phyloP scores from a whole-genome alignment of 2,113 vertebrate genomes.

The Aleadryas rufinucha region DNA sequence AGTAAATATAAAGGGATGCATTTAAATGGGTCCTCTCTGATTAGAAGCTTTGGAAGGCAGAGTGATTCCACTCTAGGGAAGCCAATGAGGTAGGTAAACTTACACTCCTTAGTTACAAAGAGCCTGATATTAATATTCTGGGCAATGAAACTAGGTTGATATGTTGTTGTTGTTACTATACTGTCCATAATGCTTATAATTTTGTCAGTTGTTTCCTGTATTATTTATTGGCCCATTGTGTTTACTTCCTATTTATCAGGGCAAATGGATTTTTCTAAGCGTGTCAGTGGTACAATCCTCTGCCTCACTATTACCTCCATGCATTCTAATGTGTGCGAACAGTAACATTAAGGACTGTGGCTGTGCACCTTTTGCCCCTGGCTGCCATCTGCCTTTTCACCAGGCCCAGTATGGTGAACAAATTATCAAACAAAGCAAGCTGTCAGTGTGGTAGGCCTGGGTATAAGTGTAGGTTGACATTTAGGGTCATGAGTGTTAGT shows the following conservation, averaged over 20 bases:
- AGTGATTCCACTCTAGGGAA: background rate
- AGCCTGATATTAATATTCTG: background rate
- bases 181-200: background rate
- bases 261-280: background rate
- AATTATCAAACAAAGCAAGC: background rate
- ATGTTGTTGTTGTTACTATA: background rate
- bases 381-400: background rate
- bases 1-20: background rate
- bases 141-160: background rate
- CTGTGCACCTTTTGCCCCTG: background rate
- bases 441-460: background rate
- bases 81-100: background rate
- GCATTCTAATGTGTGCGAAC: background rate
- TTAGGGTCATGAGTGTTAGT: background rate
- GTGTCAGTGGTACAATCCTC: background rate
- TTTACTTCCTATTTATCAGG: background rate
- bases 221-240: background rate
- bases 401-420: background rate
- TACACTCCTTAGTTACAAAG: background rate
- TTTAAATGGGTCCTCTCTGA: background rate
- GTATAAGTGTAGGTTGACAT: background rate
- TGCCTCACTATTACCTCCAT: background rate
- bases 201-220: background rate
- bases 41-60: background rate
- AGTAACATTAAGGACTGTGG: background rate